phyloP scores from a whole-genome alignment of 2,888 invertebrate species.

The Shargacucullia verbasci region DNA sequence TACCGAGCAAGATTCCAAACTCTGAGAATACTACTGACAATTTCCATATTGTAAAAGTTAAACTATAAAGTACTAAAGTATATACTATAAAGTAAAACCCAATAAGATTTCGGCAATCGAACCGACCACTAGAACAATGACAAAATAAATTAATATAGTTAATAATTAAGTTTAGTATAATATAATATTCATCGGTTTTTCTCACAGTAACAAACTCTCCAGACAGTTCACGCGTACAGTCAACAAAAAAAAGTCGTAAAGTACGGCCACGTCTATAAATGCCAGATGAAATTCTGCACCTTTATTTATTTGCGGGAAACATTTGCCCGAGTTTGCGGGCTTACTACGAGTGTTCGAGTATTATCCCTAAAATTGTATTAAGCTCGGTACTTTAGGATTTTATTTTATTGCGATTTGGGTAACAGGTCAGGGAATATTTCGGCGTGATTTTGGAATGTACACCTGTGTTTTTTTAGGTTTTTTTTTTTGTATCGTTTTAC shows the following conservation, averaged over 20 bases:
- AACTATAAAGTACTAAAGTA: too few relatives aligned
- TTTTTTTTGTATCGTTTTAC: background rate
- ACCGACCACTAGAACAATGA: too few relatives aligned
- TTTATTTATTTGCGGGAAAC: constrained; percentile 59
- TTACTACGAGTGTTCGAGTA: constrained; percentile 47
- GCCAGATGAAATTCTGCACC: constrained; percentile 59
- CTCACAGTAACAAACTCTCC: constrained; percentile 1
- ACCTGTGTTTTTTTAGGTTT: background rate
- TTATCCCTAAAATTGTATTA: constrained; percentile 56
- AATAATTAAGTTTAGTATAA: too few relatives aligned
- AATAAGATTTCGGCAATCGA: too few relatives aligned
- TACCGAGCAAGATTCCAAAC: too few relatives aligned
- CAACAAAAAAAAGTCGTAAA: constrained; percentile 56
- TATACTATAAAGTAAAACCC: too few relatives aligned
- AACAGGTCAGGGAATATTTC: constrained; percentile 13
- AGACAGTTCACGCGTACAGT: constrained; percentile 36
- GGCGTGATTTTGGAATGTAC: background rate
- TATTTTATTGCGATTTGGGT: constrained; percentile 43
- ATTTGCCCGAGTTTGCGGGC: constrained; percentile 49
- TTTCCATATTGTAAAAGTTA: too few relatives aligned
- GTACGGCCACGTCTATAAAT: constrained; percentile 56
- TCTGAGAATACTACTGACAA: too few relatives aligned
- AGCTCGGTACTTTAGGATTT: constrained; percentile 42
- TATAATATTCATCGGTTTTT: background rate
- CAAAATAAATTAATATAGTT: too few relatives aligned